Evolutionary conservation across 2,888 invertebrate genomes (phyloP), one percentile per base, ranked within the genome.

Genomic region (Tenthredo scrophulariae): DNA sequence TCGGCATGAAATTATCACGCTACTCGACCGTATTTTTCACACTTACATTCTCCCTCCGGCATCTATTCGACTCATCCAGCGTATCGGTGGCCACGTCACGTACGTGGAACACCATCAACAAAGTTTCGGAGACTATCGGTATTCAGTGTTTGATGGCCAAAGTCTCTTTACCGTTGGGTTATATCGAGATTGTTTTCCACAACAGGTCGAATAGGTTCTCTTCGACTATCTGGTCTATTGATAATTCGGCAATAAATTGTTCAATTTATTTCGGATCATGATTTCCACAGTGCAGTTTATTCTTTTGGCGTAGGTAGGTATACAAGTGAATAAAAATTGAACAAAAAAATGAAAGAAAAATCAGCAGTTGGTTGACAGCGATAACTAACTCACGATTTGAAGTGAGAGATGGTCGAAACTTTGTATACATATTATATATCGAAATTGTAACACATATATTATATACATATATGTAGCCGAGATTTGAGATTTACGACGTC

Each of bases 401-500:
- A 13, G 62, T 62, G 22, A 22, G 26, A 29, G 10, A 37, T 18
- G 37, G 37, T 70, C 18, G 37, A 70, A 33, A 67, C 26, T 67
- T 67, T 18, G 67, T 67, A 67, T 67, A 33, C 29, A 22, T 72
- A 72, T 72, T 40, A n/a, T 33, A 75, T 46, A n/a, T 70, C 22
- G 26, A 46, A 75, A 46, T 75, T 46, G 22, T 22, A 75, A 46
- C 22, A 4, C 46, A n/a, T 22, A 43, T 43, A 37, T 37, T 37
- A 37, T 4, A 72, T 72, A 15, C 9, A n/a, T 33, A 75, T 46
- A n/a, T 75, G 22, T 43, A 75, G 43, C 75, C 43, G 75, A 46
- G 75, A 75, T 75, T 75, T 43, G 22, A 75, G 75, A 75, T 75
- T 75, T 43, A 75, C 75, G 75, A 75, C 6, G 43, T 22, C 43